Evolutionary conservation across 1,140 invertebrate genomes (phyloP).

Genomic region (Drosophila aff.): DNA sequence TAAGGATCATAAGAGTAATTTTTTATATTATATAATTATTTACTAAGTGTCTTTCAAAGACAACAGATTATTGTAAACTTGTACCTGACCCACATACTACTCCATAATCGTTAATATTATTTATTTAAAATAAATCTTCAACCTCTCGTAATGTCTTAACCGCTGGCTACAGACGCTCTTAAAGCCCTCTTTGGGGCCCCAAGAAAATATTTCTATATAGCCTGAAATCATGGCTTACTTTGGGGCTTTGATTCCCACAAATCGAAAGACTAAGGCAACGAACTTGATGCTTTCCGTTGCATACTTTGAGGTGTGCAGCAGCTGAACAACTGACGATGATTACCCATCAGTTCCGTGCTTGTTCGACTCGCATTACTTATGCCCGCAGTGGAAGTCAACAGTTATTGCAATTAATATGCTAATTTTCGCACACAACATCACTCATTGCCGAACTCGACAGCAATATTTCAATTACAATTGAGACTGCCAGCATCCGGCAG

Average conservation of each 20-base stretch:
- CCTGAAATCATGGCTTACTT: constrained; percentile 6
- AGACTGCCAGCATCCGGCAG: constrained; percentile 61
- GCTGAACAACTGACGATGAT: background rate
- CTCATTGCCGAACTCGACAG: constrained; percentile 58
- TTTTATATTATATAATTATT: background rate
- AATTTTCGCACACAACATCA: constrained; percentile 52
- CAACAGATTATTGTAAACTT: background rate
- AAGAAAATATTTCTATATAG: too few relatives aligned
- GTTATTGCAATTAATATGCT: constrained; percentile 68
- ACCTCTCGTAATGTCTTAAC: background rate
- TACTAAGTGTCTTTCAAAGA: background rate
- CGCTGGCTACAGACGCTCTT: background rate
- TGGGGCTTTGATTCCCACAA: constrained; percentile 5
- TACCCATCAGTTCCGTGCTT: background rate
- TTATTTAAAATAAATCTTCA: too few relatives aligned
- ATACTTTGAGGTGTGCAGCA: constrained; percentile 37
- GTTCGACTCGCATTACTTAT: constrained; percentile 27
- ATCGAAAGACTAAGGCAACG: constrained; percentile 60
- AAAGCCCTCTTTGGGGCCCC: background rate
- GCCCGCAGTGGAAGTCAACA: constrained; percentile 33
- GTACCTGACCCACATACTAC: too few relatives aligned
- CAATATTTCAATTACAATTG: constrained; percentile 62
- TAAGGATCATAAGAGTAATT: background rate
- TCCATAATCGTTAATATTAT: background rate
- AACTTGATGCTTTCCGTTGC: constrained; percentile 30